Percentiles rank a stretch among this genome's conserved stretches.
Conservation (phyloP, 2,888 invertebrate genomes). For the Anagyrus pseudococci region DNA sequence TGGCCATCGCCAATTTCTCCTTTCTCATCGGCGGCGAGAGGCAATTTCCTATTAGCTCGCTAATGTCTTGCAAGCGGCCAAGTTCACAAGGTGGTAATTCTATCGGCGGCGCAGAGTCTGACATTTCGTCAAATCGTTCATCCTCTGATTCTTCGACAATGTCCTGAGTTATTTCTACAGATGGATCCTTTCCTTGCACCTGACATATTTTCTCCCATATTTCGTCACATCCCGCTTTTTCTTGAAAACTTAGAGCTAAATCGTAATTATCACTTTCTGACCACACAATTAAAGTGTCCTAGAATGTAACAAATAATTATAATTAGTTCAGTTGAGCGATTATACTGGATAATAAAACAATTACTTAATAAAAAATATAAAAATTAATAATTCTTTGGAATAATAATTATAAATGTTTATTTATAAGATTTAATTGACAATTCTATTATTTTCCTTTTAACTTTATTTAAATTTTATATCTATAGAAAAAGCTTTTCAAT, state of each 20-base stretch:
- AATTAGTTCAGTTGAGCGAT: conserved; percentile 2
- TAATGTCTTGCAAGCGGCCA: conserved; percentile 91
- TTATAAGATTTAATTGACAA: no score
- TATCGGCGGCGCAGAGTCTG: conserved; percentile 91
- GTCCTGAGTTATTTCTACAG: conserved; percentile 96
- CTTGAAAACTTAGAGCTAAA: conserved; percentile 99
- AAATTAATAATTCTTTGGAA: no score
- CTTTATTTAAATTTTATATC: no score
- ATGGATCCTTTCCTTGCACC: conserved; percentile 99
- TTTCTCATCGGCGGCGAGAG: conserved; percentile 88
- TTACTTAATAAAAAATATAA: no score
- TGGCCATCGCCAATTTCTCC: conserved; percentile 91
- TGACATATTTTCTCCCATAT: conserved; percentile 99
- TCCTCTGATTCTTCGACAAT: conserved; percentile 96
- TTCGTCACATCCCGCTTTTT: conserved; percentile 99
- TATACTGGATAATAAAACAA: background rate
- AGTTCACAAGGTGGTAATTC: conserved; percentile 96
- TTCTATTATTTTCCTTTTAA: no score
- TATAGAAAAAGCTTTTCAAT: no score
- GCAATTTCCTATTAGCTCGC: conserved; percentile 88
- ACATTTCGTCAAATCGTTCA: conserved; percentile 96
- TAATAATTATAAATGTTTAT: background rate
- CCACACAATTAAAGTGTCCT: conserved; percentile 99
- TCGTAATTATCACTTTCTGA: conserved; percentile 99
- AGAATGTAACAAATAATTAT: conserved; percentile 40